phyloP scores from a whole-genome alignment of 92 coral and sea anemone species.

The Epizoanthus illoricatus region DNA sequence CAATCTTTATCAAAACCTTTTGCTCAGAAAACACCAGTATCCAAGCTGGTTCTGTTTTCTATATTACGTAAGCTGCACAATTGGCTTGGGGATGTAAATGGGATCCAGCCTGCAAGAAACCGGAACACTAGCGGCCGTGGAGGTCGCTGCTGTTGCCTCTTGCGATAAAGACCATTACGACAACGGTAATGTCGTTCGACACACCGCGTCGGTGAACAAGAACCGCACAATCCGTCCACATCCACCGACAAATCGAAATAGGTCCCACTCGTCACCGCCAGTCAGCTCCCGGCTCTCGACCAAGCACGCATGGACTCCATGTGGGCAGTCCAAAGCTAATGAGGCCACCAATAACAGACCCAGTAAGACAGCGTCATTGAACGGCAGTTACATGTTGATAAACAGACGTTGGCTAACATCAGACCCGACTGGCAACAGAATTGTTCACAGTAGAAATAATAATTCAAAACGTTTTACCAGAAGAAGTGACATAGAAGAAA shows the following conservation, averaged over 20 bases:
- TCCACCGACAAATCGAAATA: not conserved
- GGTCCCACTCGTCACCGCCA: conserved; percentile 3
- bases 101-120: not conserved
- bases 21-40: not conserved
- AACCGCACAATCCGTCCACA: not conserved
- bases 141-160: not conserved
- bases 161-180: not conserved
- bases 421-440: not conserved
- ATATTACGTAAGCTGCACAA: not conserved
- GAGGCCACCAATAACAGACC: not conserved
- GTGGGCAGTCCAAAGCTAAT: not conserved
- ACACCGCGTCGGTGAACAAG: not conserved
- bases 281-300: not conserved
- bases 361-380: not conserved
- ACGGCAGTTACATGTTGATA: not conserved
- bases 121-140: not conserved
- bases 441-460: not conserved
- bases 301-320: not conserved
- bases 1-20: not conserved
- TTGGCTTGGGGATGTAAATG: not conserved
- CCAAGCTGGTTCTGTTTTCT: not conserved
- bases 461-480: not conserved
- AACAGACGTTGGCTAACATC: not conserved
- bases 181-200: not conserved
- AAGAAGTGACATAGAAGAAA: not conserved